Evolutionary conservation across 2,797 vertebrate genomes (phyloP).

Genomic region (Hirundo rustica): DNA sequence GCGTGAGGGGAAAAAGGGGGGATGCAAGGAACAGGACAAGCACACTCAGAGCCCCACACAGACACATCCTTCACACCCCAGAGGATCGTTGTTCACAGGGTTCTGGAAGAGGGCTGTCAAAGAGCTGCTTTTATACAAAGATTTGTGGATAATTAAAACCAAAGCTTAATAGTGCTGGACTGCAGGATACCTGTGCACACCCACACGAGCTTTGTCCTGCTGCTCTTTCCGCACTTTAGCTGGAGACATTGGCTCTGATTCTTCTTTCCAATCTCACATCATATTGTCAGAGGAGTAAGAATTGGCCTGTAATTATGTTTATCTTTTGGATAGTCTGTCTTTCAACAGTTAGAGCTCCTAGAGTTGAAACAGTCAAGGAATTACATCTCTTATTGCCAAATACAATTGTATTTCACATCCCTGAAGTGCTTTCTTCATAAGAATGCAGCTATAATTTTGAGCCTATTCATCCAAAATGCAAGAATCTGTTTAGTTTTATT

Average conservation of each 20-base stretch:
- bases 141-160: neutral
- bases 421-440: neutral
- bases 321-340: neutral
- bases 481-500: neutral
- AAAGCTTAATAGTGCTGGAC: neutral
- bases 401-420: neutral
- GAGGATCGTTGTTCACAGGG: neutral
- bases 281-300: neutral
- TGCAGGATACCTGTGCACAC: neutral
- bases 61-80: neutral
- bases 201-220: neutral
- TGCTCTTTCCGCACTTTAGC: neutral
- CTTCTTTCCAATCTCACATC: neutral
- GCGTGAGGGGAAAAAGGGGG: fast-evolving
- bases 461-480: neutral
- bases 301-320: neutral
- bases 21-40: neutral
- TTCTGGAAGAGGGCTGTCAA: neutral
- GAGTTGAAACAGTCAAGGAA: neutral
- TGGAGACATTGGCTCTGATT: neutral
- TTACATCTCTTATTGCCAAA: neutral
- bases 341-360: neutral
- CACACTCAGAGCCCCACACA: neutral
- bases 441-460: neutral
- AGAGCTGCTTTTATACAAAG: neutral